Evolutionary conservation across 2,113 vertebrate species (phyloP), one percentile per base, ranked within the genome.

Genomic region (Camelus dromedarius): DNA sequence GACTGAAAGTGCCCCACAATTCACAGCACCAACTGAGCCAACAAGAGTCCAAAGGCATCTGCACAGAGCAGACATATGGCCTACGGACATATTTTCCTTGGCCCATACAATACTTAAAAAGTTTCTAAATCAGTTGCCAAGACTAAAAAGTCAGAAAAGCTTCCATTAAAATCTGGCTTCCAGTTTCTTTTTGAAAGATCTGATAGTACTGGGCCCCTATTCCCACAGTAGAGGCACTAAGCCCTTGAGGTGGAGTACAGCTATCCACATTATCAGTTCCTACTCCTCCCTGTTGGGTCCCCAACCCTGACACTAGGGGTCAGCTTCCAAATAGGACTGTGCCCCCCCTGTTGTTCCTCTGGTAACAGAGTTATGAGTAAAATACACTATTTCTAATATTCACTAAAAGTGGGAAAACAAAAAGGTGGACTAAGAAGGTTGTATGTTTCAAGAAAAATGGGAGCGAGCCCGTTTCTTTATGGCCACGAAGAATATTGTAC

Each of bases 391-490:
- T 91, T 86, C 96, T 97, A 95, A 89, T 10, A 92, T 62, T 81
- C 79, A 93, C 76, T 81, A 84, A 89, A 93, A 96, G 84, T 75
- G 91, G 92, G 87, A 81, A 89, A 89, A 97, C 35, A 97, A 97
- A 97, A 97, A 97, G 73, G 92, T 97, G 86, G 83, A 97, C 96
- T 97, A 97, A 97, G 96, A 91, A 96, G 79, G 79, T 96, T 2
- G 0, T 82, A 89, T 24, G 86, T 95, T 97, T 97, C 96, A 93
- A 93, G 96, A 96, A 98, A 97, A 97, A 92, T 96, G 96, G 95
- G 96, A 98, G 93, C 96, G 8, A 97, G 96, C 95, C 97, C 95
- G 4, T 97, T 98, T 14, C 42, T 98, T 98, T 98, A 98, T 98
- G 97, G 96, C 70, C 50, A 42, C 73, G 96, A 97, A 95, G 97